Percentiles rank a stretch among this genome's conserved stretches.
Evolutionary conservation across 2,113 vertebrate species (phyloP).

Genomic region (Anolis carolinensis): DNA sequence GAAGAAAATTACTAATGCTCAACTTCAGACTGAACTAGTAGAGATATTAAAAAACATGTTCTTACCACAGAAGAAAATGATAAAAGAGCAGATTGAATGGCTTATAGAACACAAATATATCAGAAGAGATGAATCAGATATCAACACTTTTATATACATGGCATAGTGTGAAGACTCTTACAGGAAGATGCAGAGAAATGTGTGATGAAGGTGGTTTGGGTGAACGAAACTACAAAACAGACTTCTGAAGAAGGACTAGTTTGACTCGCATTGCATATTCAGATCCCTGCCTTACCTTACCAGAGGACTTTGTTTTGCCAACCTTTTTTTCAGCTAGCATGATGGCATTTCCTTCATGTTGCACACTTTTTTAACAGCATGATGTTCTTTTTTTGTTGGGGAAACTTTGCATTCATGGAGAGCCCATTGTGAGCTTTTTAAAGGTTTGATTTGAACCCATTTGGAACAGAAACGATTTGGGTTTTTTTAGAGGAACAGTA

Average conservation of each 20-base stretch:
- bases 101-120: slow-evolving; percentile 99
- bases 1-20: slow-evolving; percentile 98
- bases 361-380: slow-evolving; percentile 90
- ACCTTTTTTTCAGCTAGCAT: slow-evolving; percentile 84
- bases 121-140: slow-evolving; percentile 94
- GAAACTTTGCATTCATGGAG: slow-evolving; percentile 82
- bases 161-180: slow-evolving; percentile 76
- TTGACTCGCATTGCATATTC: slow-evolving; percentile 80
- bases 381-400: slow-evolving; percentile 87
- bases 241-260: slow-evolving; percentile 74
- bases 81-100: slow-evolving; percentile 99
- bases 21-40: slow-evolving; percentile 99
- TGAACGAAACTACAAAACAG: slow-evolving; percentile 68
- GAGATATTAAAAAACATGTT: slow-evolving; percentile 99
- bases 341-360: slow-evolving; percentile 86
- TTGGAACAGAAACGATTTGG: slow-evolving; percentile 68
- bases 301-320: slow-evolving; percentile 87
- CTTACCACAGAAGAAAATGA: slow-evolving; percentile 99
- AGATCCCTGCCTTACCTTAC: slow-evolving; percentile 86
- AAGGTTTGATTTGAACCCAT: slow-evolving; percentile 71
- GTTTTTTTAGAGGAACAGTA: slow-evolving; percentile 75
- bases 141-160: slow-evolving; percentile 99
- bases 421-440: slow-evolving; percentile 82
- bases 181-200: slow-evolving; percentile 47
- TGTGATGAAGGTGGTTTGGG: slow-evolving; percentile 66